These are phyloP conservation scores for Eciton burchellii DNA, from an alignment of 1,140 invertebrate species.

Conservation along the genomic window DNA sequence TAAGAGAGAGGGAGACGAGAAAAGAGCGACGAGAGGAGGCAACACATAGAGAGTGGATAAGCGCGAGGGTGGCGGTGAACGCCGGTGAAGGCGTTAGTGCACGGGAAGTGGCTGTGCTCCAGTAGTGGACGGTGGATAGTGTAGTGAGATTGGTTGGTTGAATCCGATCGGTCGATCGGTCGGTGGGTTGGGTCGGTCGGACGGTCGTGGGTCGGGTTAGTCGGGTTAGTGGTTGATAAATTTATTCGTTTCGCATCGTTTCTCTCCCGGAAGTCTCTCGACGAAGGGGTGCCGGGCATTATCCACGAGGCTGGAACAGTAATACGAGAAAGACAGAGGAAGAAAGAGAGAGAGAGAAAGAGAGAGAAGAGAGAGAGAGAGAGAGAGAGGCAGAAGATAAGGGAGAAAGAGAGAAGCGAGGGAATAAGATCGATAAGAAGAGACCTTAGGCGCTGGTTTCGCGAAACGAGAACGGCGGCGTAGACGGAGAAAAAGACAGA, in stretches of 20 bases:
- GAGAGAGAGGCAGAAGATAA: constrained; percentile 40
- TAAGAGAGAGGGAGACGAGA: background rate
- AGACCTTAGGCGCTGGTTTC: constrained; percentile 55
- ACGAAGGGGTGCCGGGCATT: background rate
- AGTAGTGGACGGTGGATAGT: constrained; percentile 70
- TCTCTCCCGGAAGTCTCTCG: background rate
- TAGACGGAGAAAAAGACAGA: constrained; percentile 21
- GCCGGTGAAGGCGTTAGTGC: constrained; percentile 55
- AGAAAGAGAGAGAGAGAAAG: background rate
- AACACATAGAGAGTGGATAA: constrained; percentile 52
- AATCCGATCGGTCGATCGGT: constrained; percentile 60
- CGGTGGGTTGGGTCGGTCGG: constrained; percentile 39
- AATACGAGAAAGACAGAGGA: background rate
- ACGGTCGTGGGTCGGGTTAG: constrained; percentile 29
- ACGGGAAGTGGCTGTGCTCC: constrained; percentile 67
- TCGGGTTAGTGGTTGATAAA: constrained; percentile 12
- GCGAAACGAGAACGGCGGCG: constrained; percentile 24
- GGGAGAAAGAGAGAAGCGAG: constrained; percentile 32
- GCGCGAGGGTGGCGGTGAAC: constrained; percentile 63
- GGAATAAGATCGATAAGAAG: constrained; percentile 53
- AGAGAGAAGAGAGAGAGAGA: background rate
- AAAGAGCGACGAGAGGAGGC: constrained; percentile 10
- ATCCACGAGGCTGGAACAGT: constrained; percentile 10
- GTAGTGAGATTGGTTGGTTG: constrained; percentile 66
- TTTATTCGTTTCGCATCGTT: constrained; percentile 37